phyloP scores from a whole-genome alignment of 1,140 invertebrate genomes.

The Bombus haemorrhoidalis region DNA sequence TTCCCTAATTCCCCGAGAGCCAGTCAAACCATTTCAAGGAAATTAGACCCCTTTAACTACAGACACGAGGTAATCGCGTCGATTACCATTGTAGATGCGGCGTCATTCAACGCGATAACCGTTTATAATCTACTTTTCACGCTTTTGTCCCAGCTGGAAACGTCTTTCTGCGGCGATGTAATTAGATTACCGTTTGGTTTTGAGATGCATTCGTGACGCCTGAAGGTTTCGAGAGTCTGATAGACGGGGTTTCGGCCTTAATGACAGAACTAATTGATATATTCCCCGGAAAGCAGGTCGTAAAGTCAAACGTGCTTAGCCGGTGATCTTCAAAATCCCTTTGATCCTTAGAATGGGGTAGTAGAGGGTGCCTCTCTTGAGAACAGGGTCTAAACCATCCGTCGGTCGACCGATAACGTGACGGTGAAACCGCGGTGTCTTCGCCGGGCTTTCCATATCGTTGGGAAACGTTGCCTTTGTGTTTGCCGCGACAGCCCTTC shows the following conservation, averaged over 20 bases:
- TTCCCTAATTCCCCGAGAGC: background rate
- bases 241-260: slow-evolving; percentile 29
- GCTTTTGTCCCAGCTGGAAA: slow-evolving; percentile 58
- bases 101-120: slow-evolving; percentile 51
- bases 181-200: slow-evolving; percentile 55
- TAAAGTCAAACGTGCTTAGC: slow-evolving; percentile 66
- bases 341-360: slow-evolving; percentile 44
- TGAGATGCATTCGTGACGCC: slow-evolving; percentile 52
- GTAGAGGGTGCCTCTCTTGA: slow-evolving; percentile 17
- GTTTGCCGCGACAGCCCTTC: slow-evolving; percentile 50
- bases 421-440: slow-evolving; percentile 45
- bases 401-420: slow-evolving; percentile 43
- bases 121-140: slow-evolving; percentile 66
- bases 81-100: slow-evolving; percentile 45
- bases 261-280: slow-evolving; percentile 65
- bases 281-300: slow-evolving; percentile 50
- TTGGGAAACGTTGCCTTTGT: slow-evolving; percentile 56
- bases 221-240: slow-evolving; percentile 9
- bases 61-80: slow-evolving; percentile 20
- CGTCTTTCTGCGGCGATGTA: slow-evolving; percentile 53
- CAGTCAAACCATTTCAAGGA: slow-evolving; percentile 16
- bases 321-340: slow-evolving; percentile 58
- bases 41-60: slow-evolving; percentile 12
- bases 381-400: slow-evolving; percentile 44
- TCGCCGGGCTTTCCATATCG: slow-evolving; percentile 47